Base-by-base conservation (phyloP, 2,888 invertebrate species). In the Subacronicta megacephala region DNA sequence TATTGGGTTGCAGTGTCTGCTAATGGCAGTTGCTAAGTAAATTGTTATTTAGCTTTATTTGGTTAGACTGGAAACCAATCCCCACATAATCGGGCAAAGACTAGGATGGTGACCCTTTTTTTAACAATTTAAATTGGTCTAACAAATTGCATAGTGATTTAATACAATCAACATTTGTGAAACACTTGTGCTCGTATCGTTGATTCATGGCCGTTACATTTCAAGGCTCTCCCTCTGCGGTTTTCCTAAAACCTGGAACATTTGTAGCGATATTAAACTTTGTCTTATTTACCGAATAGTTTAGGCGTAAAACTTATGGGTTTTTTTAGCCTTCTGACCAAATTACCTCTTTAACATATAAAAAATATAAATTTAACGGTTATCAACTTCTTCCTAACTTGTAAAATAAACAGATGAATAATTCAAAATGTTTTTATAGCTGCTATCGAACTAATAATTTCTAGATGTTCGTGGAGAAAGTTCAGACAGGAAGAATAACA, bases 91-190 rank as follows among this genome's bases (percentile, higher is more conserved):
- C n/a, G n/a, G n/a, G n/a, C n/a, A n/a, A n/a, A n/a, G n/a, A n/a
- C n/a, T n/a, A n/a, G n/a, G n/a, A n/a, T n/a, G n/a, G n/a, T n/a
- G n/a, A n/a, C n/a, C n/a, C n/a, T n/a, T n/a, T n/a, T n/a, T n/a
- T n/a, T n/a, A n/a, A 54, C 18, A 44, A 35, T 66, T 62, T 73
- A 62, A 52, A 3, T 40, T 59, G 62, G 42, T 68, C 60, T 68
- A 71, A 77, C 64, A 71, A 73, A 81, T 75, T 84, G 84, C 82
- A 82, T 64, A 59, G 66, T 78, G 82, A 80, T 78, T 62, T 72
- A 64, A 78, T 80, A 62, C 78, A 81, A 81, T 75, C 56, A 52
- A 33, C 36, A 44, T 69, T 72, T 58, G 38, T 51, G 47, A 71
- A 75, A 71, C 54, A 33, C 44, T 52, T 15, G 31, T 38, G 75